phyloP scores from a whole-genome alignment of 2,113 vertebrate genomes.

The Aspidoscelis tigris region DNA sequence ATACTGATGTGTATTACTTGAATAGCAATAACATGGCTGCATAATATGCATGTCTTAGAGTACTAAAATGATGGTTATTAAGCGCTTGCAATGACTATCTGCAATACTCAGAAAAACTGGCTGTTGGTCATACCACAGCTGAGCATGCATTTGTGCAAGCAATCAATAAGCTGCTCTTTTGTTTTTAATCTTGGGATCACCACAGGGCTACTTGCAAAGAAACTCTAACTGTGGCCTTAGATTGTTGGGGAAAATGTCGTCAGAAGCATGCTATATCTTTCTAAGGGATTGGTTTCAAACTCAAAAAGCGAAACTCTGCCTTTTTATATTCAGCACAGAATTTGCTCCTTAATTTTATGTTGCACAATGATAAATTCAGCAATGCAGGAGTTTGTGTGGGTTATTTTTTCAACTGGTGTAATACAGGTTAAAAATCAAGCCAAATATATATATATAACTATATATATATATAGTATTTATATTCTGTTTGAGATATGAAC shows the following conservation, averaged over 20 bases:
- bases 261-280: conserved; percentile 48
- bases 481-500: conserved; percentile 71
- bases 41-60: conserved; percentile 61
- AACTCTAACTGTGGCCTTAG: conserved; percentile 79
- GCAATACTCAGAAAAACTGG: conserved; percentile 25
- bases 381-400: conserved; percentile 72
- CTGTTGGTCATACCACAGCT: conserved; percentile 41
- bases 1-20: conserved; percentile 50
- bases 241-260: conserved; percentile 64
- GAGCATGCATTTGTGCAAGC: conserved; percentile 50
- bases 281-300: conserved; percentile 47
- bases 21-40: conserved; percentile 41
- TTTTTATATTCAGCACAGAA: conserved; percentile 56
- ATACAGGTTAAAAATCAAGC: conserved; percentile 70
- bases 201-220: conserved; percentile 61
- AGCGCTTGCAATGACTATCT: conserved; percentile 49
- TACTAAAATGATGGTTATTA: conserved; percentile 28
- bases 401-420: conserved; percentile 54
- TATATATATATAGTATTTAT: conserved; percentile 75
- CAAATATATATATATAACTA: conserved; percentile 31
- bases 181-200: conserved; percentile 18
- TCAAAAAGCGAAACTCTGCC: conserved; percentile 62
- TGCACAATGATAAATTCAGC: conserved; percentile 73
- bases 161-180: conserved; percentile 57
- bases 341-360: conserved; percentile 62